Percentiles rank a stretch among this genome's conserved stretches.
phyloP scores from a whole-genome alignment of 2,113 vertebrate species.

The Chaetops frenatus region DNA sequence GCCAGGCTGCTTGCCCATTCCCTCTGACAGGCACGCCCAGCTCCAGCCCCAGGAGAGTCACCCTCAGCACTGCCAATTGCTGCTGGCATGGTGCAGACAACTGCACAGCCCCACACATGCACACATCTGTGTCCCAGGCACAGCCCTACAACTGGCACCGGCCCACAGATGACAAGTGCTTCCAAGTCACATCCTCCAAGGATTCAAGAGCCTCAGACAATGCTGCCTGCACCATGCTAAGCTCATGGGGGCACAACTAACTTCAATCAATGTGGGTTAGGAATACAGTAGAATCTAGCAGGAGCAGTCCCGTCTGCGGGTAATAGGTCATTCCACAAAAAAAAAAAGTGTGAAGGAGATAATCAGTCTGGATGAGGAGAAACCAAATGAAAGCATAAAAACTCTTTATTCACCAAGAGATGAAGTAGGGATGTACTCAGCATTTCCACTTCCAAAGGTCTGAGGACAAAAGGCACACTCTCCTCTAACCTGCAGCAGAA shows the following conservation, averaged over 20 bases:
- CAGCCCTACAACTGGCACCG: rapidly evolving
- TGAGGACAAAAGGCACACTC: not conserved
- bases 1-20: not conserved
- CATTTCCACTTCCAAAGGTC: not conserved
- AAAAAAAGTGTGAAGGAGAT: not conserved
- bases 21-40: rapidly evolving
- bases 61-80: not conserved
- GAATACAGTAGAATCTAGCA: not conserved
- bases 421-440: not conserved
- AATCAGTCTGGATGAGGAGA: not conserved
- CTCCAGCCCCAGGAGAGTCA: not conserved
- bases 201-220: not conserved
- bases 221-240: not conserved
- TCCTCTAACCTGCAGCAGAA: not conserved
- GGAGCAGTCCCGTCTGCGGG: not conserved
- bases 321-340: not conserved
- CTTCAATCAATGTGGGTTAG: rapidly evolving
- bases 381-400: not conserved
- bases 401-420: not conserved
- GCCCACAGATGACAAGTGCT: not conserved
- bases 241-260: rapidly evolving
- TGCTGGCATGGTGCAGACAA: not conserved
- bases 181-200: rapidly evolving
- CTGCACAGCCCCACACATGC: not conserved
- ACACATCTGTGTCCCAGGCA: rapidly evolving